Conservation (phyloP, 2,888 invertebrate genomes). For the Drosophila ezoana region DNA sequence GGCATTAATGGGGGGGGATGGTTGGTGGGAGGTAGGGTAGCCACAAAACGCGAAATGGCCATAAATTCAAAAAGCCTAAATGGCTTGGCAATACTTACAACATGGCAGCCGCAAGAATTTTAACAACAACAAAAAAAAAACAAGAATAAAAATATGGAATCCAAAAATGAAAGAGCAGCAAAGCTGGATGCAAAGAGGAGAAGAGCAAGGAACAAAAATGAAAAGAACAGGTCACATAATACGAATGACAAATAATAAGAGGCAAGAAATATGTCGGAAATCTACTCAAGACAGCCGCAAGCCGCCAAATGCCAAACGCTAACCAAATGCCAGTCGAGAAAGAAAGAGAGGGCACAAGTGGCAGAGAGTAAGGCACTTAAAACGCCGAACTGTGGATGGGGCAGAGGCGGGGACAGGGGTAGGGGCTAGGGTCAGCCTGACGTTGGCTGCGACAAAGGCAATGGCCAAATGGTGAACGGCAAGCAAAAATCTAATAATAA, state of each 20-base stretch:
- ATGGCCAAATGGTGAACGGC: conserved; percentile 49
- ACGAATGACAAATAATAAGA: conserved; percentile 75
- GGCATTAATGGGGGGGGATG: background rate
- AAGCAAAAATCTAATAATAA: conserved; percentile 74
- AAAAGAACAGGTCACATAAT: conserved; percentile 41
- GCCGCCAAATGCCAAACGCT: conserved; percentile 52
- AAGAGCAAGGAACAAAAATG: conserved; percentile 2
- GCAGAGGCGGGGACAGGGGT: conserved; percentile 17
- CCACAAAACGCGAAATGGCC: conserved; percentile 75
- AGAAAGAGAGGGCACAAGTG: conserved; percentile 3
- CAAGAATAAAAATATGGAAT: conserved; percentile 2
- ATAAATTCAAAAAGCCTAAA: conserved; percentile 77
- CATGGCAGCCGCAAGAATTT: conserved; percentile 36
- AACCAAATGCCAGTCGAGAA: conserved; percentile 48
- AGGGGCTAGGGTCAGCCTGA: background rate
- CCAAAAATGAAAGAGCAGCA: conserved; percentile 8
- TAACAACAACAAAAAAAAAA: conserved; percentile 18
- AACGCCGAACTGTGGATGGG: no score
- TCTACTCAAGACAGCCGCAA: conserved; percentile 73
- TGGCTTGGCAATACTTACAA: conserved; percentile 62
- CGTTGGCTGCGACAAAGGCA: conserved; percentile 45
- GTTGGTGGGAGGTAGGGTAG: conserved; percentile 22
- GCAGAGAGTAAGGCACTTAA: conserved; percentile 64
- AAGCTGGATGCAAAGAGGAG: conserved; percentile 1
- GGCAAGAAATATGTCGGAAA: conserved; percentile 74